Conservation (phyloP, 2,797 vertebrate species). For the Pagetopsis macropterus region DNA sequence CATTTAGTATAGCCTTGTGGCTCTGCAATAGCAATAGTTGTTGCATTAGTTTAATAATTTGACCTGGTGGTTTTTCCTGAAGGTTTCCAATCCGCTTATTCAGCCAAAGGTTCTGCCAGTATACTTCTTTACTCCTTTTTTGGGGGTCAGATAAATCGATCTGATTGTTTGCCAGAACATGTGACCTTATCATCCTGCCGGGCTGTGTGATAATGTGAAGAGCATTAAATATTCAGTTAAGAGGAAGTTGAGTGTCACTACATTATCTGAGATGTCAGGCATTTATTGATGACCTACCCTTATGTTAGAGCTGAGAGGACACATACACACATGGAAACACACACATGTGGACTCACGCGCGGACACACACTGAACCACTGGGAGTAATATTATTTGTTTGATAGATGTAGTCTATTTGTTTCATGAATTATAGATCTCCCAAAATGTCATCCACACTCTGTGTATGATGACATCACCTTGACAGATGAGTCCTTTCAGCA, state of each 20-base stretch:
- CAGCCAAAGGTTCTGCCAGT: conserved; percentile 17
- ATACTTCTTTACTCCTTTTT: background rate
- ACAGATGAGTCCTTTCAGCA: conserved; percentile 57
- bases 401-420: conserved; percentile 85
- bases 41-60: background rate
- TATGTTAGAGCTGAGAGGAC: conserved; percentile 42
- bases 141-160: conserved; percentile 50
- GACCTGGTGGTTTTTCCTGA: background rate
- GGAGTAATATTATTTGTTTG: conserved; percentile 82
- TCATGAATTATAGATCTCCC: conserved; percentile 92
- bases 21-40: no score
- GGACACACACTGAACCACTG: conserved; percentile 43
- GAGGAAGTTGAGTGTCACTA: conserved; percentile 80
- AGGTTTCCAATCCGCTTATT: background rate
- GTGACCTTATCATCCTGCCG: conserved; percentile 46
- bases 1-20: no score
- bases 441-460: conserved; percentile 52
- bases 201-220: conserved; percentile 64
- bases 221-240: conserved; percentile 76
- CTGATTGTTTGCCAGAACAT: conserved; percentile 47
- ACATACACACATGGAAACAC: conserved; percentile 5
- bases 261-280: conserved; percentile 78
- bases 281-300: conserved; percentile 70
- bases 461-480: conserved; percentile 77
- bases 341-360: conserved; percentile 26